Base-by-base conservation (phyloP, 2,113 vertebrate genomes). In the Acinonyx jubatus region DNA sequence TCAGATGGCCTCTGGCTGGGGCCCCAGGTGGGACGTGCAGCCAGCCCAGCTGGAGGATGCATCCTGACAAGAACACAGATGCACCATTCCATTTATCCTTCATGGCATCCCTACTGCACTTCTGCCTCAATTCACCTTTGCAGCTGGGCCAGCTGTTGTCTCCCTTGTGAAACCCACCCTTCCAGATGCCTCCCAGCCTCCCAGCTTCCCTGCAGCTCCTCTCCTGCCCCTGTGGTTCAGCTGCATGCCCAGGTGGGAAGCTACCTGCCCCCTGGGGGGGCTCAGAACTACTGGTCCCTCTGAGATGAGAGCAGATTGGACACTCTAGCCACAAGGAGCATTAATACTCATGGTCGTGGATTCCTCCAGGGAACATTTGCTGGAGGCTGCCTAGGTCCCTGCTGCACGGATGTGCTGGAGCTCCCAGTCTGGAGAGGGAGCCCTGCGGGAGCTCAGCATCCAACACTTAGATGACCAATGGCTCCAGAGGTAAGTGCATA, bases 391-490 rank as follows among this genome's bases (percentile, higher is more conserved):
- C 41, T 4, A 10, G 25, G 36, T 31, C 23, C 31, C 23, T 16
- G 11, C 10, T 4, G 13, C 52, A 27, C 1, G 23, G 21, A 6
- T 0, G 0, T 3, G 48, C 27, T 78, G 38, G 25, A 10, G 3
- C 52, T 36, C 55, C 41, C n/a, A 0, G 7, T 61, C 31, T 10
- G 21, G 29, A 66, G 45, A 23, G 5, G 23, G 9, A 36, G 33
- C 7, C 23, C 69, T 8, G 15, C 48, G 5, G 16, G 18, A 71
- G 80, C n/a, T 31, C 10, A 15, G 0, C 0, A 5, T 31, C 31
- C 19, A 18, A 0, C 0, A 4, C 1, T 55, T 7, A 50, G 45
- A 19, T 87, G 31, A 31, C 23, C 8, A 0, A 5, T 23, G 4
- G 10, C 27, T 57, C 16, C 6, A 3, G 21, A 19, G 25, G 31